phyloP scores from a whole-genome alignment of 2,113 vertebrate species.

The Podocnemis expansa region DNA sequence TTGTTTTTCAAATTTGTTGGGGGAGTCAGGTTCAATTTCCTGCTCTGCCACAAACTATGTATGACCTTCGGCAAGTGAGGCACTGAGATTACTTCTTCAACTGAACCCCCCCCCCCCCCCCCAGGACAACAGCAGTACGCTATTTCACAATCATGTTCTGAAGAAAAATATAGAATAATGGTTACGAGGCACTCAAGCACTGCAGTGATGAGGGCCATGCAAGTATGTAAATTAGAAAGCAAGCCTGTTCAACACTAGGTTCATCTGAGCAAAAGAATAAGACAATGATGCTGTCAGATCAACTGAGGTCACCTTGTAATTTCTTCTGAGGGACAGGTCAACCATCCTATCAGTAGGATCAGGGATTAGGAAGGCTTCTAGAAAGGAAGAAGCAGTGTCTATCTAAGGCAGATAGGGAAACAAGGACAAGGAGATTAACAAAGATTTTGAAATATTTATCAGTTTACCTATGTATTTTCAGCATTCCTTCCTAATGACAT shows the following conservation, averaged over 20 bases:
- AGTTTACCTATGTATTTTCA: accelerated
- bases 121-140: no score
- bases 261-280: not conserved
- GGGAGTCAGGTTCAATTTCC: no score
- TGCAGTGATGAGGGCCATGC: not conserved
- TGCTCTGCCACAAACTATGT: no score
- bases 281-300: accelerated
- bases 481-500: not conserved
- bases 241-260: not conserved
- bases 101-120: no score
- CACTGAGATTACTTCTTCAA: no score
- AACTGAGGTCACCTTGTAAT: not conserved
- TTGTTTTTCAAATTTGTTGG: no score
- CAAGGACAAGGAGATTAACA: no score
- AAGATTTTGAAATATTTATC: no score
- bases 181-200: not conserved
- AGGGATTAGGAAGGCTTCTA: not conserved
- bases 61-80: no score
- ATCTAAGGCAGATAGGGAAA: not conserved
- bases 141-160: not conserved
- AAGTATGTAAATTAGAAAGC: not conserved
- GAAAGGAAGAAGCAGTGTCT: not conserved
- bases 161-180: not conserved
- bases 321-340: not conserved
- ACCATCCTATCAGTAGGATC: not conserved